Conservation (phyloP, 2,113 vertebrate genomes). For the Alces alces region DNA sequence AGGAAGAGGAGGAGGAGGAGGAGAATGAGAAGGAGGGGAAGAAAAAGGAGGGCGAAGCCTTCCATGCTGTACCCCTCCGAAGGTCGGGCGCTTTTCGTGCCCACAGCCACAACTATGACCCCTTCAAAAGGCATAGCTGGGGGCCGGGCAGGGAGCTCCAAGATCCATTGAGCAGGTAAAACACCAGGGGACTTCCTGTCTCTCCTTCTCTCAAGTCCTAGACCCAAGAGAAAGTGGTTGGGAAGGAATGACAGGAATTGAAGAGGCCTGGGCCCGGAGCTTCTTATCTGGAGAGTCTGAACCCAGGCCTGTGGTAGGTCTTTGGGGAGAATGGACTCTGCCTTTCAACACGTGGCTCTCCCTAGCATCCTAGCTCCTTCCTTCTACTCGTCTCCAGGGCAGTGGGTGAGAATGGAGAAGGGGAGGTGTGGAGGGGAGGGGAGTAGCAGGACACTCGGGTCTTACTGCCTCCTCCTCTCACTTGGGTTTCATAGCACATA, state of each 20-base stretch:
- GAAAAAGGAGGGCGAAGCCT: neutral
- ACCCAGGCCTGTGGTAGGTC: neutral
- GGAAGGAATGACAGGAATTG: neutral
- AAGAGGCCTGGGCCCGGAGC: neutral
- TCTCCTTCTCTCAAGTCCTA: neutral
- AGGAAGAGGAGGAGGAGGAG: slow-evolving; percentile 19
- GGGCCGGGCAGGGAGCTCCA: slow-evolving; percentile 79
- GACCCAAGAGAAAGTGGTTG: neutral
- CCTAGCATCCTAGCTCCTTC: neutral
- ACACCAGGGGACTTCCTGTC: no score
- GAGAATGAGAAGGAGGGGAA: neutral
- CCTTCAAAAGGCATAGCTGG: slow-evolving; percentile 87
- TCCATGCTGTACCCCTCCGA: slow-evolving; percentile 20
- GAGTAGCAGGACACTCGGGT: neutral
- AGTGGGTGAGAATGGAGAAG: neutral
- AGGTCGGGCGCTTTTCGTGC: slow-evolving; percentile 38
- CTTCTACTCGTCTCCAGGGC: neutral
- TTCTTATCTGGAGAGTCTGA: neutral
- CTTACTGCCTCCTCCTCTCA: neutral
- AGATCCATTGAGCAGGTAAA: slow-evolving; percentile 66
- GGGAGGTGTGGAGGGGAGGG: neutral
- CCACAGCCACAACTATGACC: slow-evolving; percentile 55
- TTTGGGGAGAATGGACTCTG: neutral
- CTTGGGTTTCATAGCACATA: neutral
- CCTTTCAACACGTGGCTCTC: neutral